Evolutionary conservation across 2,888 invertebrate species (phyloP).

Genomic region (Boloria euphrosyne): DNA sequence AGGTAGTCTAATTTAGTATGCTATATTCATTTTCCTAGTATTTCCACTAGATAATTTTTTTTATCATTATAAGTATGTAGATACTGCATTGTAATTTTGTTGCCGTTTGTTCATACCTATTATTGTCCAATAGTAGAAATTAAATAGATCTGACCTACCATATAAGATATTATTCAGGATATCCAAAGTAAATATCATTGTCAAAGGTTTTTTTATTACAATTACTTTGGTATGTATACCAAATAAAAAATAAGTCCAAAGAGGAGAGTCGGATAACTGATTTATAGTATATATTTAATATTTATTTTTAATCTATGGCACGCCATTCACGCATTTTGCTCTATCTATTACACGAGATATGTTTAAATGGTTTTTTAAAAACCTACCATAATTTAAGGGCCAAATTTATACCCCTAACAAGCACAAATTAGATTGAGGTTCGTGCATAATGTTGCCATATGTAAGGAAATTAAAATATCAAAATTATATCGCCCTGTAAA

Average conservation of each 20-base stretch:
- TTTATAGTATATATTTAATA: constrained; percentile 65
- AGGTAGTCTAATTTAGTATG: constrained; percentile 34
- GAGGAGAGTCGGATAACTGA: constrained; percentile 46
- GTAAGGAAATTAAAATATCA: constrained; percentile 1
- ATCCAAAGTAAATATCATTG: constrained; percentile 2
- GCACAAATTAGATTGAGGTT: constrained; percentile 62
- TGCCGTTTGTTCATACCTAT: constrained; percentile 24
- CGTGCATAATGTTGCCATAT: constrained; percentile 46
- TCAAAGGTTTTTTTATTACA: constrained; percentile 25
- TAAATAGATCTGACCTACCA: constrained; percentile 33
- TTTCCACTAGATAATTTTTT: constrained; percentile 17
- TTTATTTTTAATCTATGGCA: constrained; percentile 60
- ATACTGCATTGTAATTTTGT: constrained; percentile 18
- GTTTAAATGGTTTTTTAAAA: constrained; percentile 54
- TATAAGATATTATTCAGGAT: constrained; percentile 5
- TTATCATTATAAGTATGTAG: constrained; percentile 8
- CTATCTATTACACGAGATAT: constrained; percentile 6
- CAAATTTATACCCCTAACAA: constrained; percentile 58
- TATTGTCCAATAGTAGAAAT: constrained; percentile 4
- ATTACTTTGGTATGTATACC: constrained; percentile 56
- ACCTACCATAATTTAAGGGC: constrained; percentile 54
- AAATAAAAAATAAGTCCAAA: constrained; percentile 74
- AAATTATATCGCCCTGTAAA: constrained; percentile 45
- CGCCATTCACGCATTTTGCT: constrained; percentile 53
- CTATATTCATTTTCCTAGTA: constrained; percentile 1